These are phyloP conservation scores for Carpatolechia fugitivella DNA, from an alignment of 2,888 invertebrate genomes.

Conservation along the genomic window DNA sequence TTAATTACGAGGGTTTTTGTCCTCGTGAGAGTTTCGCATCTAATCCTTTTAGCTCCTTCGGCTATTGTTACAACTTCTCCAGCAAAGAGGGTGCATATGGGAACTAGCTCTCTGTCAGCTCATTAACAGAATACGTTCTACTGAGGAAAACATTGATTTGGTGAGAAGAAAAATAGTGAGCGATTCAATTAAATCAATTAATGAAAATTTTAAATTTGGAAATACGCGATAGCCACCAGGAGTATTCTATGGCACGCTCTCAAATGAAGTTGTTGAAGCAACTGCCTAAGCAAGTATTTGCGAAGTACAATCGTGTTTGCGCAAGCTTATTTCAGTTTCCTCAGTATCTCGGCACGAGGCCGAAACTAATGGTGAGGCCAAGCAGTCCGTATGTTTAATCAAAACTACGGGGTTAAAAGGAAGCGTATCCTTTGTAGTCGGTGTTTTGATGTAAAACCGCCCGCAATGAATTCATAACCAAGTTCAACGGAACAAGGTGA, in stretches of 20 bases:
- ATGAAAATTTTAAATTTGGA: neutral
- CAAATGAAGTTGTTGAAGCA: conserved; percentile 21
- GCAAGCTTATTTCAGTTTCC: conserved; percentile 30
- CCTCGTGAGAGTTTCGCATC: conserved; percentile 8
- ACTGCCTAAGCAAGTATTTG: conserved; percentile 32
- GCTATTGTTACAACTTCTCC: conserved; percentile 17
- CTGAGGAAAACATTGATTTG: neutral
- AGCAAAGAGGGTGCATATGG: conserved; percentile 1
- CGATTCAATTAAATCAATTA: neutral
- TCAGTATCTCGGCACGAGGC: conserved; percentile 28
- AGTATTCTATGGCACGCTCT: conserved; percentile 9
- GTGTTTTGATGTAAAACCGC: conserved; percentile 8
- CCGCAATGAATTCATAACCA: conserved; percentile 23
- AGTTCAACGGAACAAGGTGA: conserved; percentile 19
- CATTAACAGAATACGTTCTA: neutral
- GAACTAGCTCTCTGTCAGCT: neutral
- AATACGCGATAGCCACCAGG: neutral
- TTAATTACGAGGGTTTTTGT: conserved; percentile 20
- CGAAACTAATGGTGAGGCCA: conserved; percentile 27
- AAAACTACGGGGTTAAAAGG: conserved; percentile 28
- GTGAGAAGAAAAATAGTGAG: neutral
- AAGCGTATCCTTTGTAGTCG: conserved; percentile 24
- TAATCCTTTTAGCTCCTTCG: conserved; percentile 19
- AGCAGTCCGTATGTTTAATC: conserved; percentile 32
- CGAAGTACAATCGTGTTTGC: conserved; percentile 40